A percentile compares a stretch with the other conserved stretches of the same genome.
Conservation (phyloP, 2,113 vertebrate genomes). For the Mormoops blainvillei region DNA sequence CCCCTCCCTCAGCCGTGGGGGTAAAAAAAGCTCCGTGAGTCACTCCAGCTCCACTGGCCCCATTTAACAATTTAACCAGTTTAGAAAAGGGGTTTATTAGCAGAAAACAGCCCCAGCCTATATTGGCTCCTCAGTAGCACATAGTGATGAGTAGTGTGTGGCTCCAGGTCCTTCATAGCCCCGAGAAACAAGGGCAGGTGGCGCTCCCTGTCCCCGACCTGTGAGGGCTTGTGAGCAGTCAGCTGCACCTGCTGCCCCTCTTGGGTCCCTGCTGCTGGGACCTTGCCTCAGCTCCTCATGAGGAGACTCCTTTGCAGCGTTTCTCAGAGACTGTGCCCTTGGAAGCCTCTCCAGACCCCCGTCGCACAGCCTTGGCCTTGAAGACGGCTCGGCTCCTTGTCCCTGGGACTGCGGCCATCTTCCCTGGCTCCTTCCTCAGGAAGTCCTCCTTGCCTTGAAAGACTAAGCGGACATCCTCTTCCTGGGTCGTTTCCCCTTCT, state of each 20-base stretch:
- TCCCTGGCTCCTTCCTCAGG: background rate
- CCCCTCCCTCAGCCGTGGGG: background rate
- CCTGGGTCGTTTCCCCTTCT: background rate
- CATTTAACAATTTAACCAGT: conserved; percentile 1
- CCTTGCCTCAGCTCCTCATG: background rate
- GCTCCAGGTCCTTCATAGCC: background rate
- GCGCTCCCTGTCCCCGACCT: background rate
- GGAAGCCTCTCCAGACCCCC: background rate
- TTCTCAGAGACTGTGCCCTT: background rate
- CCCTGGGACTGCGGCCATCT: rapidly evolving
- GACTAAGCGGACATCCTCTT: background rate
- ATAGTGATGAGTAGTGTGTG: background rate
- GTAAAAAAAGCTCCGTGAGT: background rate
- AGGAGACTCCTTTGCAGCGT: background rate
- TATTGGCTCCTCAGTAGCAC: background rate
- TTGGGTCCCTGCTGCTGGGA: background rate
- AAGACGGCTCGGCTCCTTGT: background rate
- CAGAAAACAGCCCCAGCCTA: background rate
- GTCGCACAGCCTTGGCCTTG: background rate
- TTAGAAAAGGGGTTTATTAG: background rate
- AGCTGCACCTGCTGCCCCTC: background rate
- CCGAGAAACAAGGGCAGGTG: background rate
- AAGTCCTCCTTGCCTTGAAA: background rate
- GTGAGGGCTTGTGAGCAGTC: rapidly evolving
- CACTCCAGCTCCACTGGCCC: background rate